phyloP scores from a whole-genome alignment of 2,888 invertebrate species.

The Andrena dorsata region DNA sequence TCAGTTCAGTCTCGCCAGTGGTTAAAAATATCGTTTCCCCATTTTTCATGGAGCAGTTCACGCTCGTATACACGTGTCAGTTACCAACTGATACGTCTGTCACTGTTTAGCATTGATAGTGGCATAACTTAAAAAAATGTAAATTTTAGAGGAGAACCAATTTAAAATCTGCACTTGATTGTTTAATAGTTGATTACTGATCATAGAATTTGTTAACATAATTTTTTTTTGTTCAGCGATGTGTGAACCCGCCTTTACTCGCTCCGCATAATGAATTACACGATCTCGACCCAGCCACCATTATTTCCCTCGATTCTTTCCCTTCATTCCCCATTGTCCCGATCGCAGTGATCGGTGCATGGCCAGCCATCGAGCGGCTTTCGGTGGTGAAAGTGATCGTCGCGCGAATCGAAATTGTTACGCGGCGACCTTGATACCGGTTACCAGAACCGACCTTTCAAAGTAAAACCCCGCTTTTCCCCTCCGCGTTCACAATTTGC shows the following conservation, averaged over 20 bases:
- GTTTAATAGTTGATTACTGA: no score
- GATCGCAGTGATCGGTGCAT: background rate
- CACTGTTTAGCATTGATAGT: no score
- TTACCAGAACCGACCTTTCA: constrained; percentile 48
- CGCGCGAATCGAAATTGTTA: constrained; percentile 50
- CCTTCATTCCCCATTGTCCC: constrained; percentile 21
- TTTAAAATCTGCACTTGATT: no score
- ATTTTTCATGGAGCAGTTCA: no score
- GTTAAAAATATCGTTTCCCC: no score
- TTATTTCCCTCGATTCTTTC: constrained; percentile 18
- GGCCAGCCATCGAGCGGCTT: constrained; percentile 47
- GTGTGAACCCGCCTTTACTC: constrained; percentile 10
- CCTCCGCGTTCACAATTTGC: constrained; percentile 32
- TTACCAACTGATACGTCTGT: no score
- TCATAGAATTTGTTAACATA: no score
- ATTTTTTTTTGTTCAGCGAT: no score
- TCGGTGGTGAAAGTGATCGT: constrained; percentile 75
- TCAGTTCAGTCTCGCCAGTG: no score
- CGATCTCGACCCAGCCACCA: constrained; percentile 26
- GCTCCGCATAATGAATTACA: constrained; percentile 48
- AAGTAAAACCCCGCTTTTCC: constrained; percentile 28
- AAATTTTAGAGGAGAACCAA: no score
- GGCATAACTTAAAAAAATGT: no score
- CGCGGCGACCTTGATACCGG: constrained; percentile 57
- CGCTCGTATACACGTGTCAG: no score